These are phyloP conservation scores for Serranus cabrilla DNA, from an alignment of 2,797 vertebrate genomes.

Conservation along the genomic window DNA sequence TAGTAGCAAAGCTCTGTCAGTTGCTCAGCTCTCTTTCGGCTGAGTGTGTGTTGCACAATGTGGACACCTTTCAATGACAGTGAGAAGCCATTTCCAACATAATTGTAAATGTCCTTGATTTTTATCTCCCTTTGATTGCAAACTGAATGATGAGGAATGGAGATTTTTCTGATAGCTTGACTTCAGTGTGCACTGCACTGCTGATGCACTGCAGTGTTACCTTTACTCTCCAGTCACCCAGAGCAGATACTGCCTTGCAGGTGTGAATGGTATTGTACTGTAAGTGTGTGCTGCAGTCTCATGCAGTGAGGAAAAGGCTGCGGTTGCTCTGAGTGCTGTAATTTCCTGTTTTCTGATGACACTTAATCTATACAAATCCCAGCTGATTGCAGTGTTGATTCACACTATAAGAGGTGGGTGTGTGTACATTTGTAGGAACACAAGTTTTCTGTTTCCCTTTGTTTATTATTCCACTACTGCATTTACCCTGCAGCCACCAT, in stretches of 20 bases:
- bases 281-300: conserved; percentile 21
- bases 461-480: not conserved
- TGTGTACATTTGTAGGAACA: not conserved
- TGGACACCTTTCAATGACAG: not conserved
- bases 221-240: conserved; percentile 1
- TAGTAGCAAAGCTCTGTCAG: conserved; percentile 38
- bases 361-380: conserved; percentile 54
- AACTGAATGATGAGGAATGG: not conserved
- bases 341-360: conserved; percentile 71
- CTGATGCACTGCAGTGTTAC: conserved; percentile 15
- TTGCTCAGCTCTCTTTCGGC: conserved; percentile 22
- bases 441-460: not conserved
- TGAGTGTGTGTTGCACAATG: conserved; percentile 11
- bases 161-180: not conserved
- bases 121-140: not conserved
- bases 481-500: conserved; percentile 4
- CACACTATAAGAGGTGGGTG: conserved; percentile 9
- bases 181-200: not conserved
- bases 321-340: conserved; percentile 58
- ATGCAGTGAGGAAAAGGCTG: conserved; percentile 47
- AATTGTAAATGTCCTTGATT: not conserved
- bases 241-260: not conserved
- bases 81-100: not conserved
- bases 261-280: not conserved
- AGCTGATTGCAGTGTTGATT: conserved; percentile 58